A percentile compares a stretch with the other conserved stretches of the same genome.
phyloP scores from a whole-genome alignment of 1,140 invertebrate genomes.

The Grapholita molesta region DNA sequence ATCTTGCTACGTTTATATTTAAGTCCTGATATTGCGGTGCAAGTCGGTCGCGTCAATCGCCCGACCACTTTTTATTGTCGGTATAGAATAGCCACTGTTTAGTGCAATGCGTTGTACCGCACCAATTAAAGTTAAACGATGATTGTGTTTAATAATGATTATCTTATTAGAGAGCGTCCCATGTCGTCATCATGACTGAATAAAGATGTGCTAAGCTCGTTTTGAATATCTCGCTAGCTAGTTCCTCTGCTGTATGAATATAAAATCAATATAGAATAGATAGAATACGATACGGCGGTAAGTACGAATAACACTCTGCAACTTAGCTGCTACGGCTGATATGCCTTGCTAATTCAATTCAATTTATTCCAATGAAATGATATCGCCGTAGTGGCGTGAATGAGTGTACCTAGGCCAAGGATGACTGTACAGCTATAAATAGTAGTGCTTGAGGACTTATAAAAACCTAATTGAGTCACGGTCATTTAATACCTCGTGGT shows the following conservation, averaged over 20 bases:
- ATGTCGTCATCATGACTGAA: too few species aligned
- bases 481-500: neutral
- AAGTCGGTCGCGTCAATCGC: slow-evolving; percentile 24
- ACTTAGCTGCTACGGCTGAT: neutral
- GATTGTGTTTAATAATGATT: too few species aligned
- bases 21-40: slow-evolving; percentile 24
- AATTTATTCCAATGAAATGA: neutral
- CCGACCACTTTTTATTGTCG: slow-evolving; percentile 39
- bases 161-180: too few species aligned
- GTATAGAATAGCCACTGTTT: slow-evolving; percentile 7
- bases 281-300: neutral
- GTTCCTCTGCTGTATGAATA: too few species aligned
- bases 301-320: too few species aligned
- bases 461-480: slow-evolving; percentile 15
- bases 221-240: too few species aligned
- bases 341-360: neutral
- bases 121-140: neutral
- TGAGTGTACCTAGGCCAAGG: slow-evolving; percentile 2
- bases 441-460: neutral
- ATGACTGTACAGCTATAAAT: slow-evolving; percentile 12
- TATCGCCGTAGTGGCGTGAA: neutral
- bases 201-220: too few species aligned
- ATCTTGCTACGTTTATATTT: slow-evolving; percentile 12
- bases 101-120: neutral
- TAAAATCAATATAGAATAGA: neutral